phyloP scores from a whole-genome alignment of 2,113 vertebrate genomes.

The Lamprologus ornatipinnis region DNA sequence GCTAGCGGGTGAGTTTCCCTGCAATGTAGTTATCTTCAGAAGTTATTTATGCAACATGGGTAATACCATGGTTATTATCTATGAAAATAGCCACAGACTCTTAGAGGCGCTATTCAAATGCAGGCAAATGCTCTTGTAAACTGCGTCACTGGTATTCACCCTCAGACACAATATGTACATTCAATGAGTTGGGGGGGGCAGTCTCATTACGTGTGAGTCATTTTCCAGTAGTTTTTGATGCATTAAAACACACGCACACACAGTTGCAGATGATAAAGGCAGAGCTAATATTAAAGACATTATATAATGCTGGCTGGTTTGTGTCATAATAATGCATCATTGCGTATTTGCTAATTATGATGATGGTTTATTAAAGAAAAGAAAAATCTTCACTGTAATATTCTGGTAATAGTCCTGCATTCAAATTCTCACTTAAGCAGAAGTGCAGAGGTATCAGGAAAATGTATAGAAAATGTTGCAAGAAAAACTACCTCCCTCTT shows the following conservation, averaged over 20 bases:
- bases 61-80: conserved; percentile 5
- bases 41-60: not conserved
- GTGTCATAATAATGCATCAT: not conserved
- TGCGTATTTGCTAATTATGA: not conserved
- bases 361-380: not conserved
- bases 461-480: not conserved
- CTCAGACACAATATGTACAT: not conserved
- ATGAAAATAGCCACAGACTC: not conserved
- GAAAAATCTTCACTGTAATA: not conserved
- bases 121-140: not conserved
- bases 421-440: not conserved
- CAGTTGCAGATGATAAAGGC: not conserved
- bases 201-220: not conserved
- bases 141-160: not conserved
- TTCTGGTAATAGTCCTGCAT: not conserved
- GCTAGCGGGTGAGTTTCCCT: not conserved
- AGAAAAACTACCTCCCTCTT: not conserved
- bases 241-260: not conserved
- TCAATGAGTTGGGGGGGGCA: not conserved
- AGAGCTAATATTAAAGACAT: not conserved
- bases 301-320: not conserved
- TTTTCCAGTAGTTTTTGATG: not conserved
- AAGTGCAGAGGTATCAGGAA: not conserved
- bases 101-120: not conserved
- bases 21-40: not conserved